Conservation (phyloP, 2,797 vertebrate species). For the Serranus cabrilla region DNA sequence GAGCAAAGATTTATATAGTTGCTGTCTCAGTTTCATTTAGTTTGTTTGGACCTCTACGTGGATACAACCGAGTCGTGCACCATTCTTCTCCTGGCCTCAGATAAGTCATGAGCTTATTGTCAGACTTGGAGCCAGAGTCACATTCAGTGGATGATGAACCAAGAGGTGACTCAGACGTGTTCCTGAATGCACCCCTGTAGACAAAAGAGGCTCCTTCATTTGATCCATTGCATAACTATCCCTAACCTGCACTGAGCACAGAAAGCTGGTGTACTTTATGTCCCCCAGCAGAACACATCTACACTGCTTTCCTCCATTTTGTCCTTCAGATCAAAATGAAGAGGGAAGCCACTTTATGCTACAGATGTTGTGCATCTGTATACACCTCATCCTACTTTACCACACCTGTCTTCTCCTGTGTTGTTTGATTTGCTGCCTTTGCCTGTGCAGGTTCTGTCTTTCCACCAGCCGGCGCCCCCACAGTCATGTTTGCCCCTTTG, state of each 20-base stretch:
- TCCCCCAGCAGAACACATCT: conserved; percentile 32
- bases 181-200: conserved; percentile 52
- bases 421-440: conserved; percentile 72
- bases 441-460: conserved; percentile 50
- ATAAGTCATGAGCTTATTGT: conserved; percentile 8
- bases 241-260: conserved; percentile 46
- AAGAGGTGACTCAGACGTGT: conserved; percentile 41
- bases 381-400: conserved; percentile 65
- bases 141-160: conserved; percentile 57
- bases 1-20: conserved; percentile 44
- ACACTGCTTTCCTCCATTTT: conserved; percentile 28
- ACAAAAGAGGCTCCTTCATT: conserved; percentile 38
- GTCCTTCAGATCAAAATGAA: conserved; percentile 36
- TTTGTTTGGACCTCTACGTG: conserved; percentile 36
- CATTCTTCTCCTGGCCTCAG: conserved; percentile 34
- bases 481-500: conserved; percentile 50
- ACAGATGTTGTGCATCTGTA: conserved; percentile 47
- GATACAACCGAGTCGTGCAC: conserved; percentile 19
- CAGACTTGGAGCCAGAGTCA: conserved; percentile 39
- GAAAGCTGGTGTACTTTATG: conserved; percentile 32
- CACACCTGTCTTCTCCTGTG: conserved; percentile 58
- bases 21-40: conserved; percentile 41
- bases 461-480: conserved; percentile 35
- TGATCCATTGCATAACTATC: conserved; percentile 42
- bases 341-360: conserved; percentile 54